Evolutionary conservation across 1,140 invertebrate species (phyloP).

Genomic region (Drosophila bocqueti): DNA sequence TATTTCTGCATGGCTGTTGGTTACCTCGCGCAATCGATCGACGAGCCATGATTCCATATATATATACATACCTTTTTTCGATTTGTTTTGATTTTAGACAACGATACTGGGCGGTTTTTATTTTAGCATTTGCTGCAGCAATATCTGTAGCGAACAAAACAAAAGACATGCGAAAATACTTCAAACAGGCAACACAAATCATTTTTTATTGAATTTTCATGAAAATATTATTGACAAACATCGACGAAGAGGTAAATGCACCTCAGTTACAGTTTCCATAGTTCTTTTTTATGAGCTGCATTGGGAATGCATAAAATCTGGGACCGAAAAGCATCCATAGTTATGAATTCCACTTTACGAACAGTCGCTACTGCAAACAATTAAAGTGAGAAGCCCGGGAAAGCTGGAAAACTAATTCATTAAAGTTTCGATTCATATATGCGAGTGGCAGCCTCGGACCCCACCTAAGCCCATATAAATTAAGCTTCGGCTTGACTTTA

Average conservation of each 20-base stretch:
- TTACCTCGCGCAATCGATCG: constrained; percentile 50
- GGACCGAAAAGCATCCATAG: constrained; percentile 4
- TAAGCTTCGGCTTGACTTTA: constrained; percentile 47
- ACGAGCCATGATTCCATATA: constrained; percentile 20
- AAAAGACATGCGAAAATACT: constrained; percentile 57
- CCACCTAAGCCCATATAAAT: constrained; percentile 31
- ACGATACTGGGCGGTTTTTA: constrained; percentile 65
- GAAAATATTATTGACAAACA: constrained; percentile 80
- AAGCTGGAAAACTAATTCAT: constrained; percentile 24
- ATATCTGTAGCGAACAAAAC: constrained; percentile 61
- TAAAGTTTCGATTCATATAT: constrained; percentile 12
- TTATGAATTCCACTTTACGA: constrained; percentile 9
- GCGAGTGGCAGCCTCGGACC: constrained; percentile 14
- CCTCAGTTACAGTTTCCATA: constrained; percentile 36
- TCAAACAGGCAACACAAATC: constrained; percentile 73
- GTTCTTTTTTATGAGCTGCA: constrained; percentile 34
- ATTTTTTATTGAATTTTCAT: constrained; percentile 83
- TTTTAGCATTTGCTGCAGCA: constrained; percentile 74
- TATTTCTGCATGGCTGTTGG: constrained; percentile 69
- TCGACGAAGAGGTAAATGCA: constrained; percentile 68
- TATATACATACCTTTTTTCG: constrained; percentile 2
- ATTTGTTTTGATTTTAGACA: constrained; percentile 77
- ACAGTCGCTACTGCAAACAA: constrained; percentile 6
- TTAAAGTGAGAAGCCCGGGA: constrained; percentile 16
- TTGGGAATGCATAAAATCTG: constrained; percentile 29